Percentiles rank a stretch among this genome's conserved stretches.
Conservation (phyloP, 2,888 invertebrate genomes). For the Eilema caniola region DNA sequence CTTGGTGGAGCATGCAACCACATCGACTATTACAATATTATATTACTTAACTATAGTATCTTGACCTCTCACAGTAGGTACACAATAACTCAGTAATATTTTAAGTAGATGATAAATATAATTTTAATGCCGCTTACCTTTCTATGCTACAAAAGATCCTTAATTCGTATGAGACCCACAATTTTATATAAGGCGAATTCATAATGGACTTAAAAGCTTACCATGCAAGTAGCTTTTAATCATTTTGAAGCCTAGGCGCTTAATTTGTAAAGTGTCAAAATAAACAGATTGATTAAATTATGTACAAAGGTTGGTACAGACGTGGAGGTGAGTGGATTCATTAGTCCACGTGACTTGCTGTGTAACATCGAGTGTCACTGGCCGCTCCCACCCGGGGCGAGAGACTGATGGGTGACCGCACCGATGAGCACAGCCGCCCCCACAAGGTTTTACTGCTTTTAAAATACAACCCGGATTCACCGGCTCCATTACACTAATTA, state of each 20-base stretch:
- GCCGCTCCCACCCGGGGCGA: conserved; percentile 45
- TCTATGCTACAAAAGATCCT: conserved; percentile 16
- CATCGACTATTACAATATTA: background rate
- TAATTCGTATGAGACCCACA: conserved; percentile 1
- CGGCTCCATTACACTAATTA: conserved; percentile 79
- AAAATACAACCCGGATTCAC: conserved; percentile 65
- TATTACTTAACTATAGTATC: background rate
- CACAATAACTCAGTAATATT: background rate
- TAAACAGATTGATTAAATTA: conserved; percentile 75
- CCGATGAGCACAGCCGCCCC: conserved; percentile 48
- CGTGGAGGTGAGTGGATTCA: conserved; percentile 73
- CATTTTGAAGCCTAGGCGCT: conserved; percentile 56
- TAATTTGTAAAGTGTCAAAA: conserved; percentile 72
- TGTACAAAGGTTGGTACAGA: conserved; percentile 65
- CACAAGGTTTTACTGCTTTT: conserved; percentile 60
- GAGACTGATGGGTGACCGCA: conserved; percentile 45
- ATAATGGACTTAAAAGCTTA: conserved; percentile 39
- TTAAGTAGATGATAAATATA: background rate
- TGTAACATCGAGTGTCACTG: conserved; percentile 68
- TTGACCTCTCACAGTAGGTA: background rate
- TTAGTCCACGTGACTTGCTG: conserved; percentile 83
- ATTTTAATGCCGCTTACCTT: conserved; percentile 20
- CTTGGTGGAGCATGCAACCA: too few species aligned
- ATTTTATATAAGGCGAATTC: conserved; percentile 24
- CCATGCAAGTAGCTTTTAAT: conserved; percentile 50